A percentile compares a stretch with the other conserved stretches of the same genome.
These are phyloP conservation scores for Motacilla alba DNA, from an alignment of 2,113 vertebrate genomes.

Conservation along the genomic window DNA sequence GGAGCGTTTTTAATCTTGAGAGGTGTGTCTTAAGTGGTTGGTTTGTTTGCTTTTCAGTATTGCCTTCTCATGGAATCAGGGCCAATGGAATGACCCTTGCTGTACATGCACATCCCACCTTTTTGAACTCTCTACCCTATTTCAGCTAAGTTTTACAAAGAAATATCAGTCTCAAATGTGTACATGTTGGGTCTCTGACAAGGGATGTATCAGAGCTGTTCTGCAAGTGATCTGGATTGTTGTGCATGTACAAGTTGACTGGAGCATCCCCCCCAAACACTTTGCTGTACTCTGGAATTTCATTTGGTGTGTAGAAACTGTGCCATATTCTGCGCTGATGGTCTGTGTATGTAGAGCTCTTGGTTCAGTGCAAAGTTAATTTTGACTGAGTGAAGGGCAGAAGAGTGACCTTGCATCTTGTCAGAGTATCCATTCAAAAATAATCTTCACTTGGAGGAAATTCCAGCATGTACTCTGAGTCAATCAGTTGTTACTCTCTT, in stretches of 20 bases:
- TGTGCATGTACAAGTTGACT: not conserved
- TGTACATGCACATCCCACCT: not conserved
- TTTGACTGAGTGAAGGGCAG: not conserved
- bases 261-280: not conserved
- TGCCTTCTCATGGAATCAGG: not conserved
- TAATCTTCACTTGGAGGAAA: not conserved
- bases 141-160: not conserved
- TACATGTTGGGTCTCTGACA: not conserved
- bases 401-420: not conserved
- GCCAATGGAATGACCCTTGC: not conserved
- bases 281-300: not conserved
- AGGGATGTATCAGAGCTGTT: not conserved
- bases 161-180: not conserved
- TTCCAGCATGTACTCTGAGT: not conserved
- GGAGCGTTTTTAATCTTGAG: not conserved
- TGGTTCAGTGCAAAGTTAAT: not conserved
- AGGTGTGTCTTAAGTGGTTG: not conserved
- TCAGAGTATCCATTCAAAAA: not conserved
- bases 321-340: not conserved
- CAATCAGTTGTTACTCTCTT: not conserved
- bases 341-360: not conserved
- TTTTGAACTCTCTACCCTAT: not conserved
- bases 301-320: not conserved
- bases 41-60: not conserved
- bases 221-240: not conserved